Percentiles rank a stretch among this genome's conserved stretches.
Evolutionary conservation across 2,113 vertebrate species (phyloP).

Genomic region (Callaeas wilsoni): DNA sequence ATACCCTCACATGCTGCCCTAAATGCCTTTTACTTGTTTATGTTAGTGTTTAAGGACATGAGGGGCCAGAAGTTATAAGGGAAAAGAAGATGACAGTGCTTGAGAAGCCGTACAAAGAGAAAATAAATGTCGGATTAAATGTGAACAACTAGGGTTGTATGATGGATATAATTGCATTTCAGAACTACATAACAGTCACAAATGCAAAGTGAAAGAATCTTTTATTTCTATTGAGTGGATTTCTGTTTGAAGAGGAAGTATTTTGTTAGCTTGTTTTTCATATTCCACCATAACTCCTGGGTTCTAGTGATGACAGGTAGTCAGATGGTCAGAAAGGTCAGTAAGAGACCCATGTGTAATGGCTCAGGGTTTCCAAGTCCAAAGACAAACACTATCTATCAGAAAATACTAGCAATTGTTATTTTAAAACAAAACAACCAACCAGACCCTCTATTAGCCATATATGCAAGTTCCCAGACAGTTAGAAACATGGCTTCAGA

Average conservation of each 20-base stretch:
- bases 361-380: not conserved
- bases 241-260: not conserved
- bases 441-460: not conserved
- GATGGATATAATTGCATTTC: not conserved
- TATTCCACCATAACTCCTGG: not conserved
- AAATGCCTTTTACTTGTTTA: not conserved
- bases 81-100: not conserved
- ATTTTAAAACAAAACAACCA: not conserved
- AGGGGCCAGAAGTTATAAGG: not conserved
- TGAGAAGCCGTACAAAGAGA: not conserved
- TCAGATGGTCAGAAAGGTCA: not conserved
- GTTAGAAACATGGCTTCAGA: not conserved
- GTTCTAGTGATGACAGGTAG: not conserved
- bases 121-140: not conserved
- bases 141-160: not conserved
- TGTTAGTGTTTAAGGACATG: not conserved
- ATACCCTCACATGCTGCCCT: rapidly evolving
- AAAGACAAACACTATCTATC: not conserved
- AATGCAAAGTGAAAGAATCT: not conserved
- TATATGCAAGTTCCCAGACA: not conserved
- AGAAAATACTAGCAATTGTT: not conserved
- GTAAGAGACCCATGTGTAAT: not conserved
- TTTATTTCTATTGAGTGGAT: not conserved
- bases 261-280: not conserved
- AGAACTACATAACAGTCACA: not conserved